Evolutionary conservation across 1,140 invertebrate species (phyloP).

Genomic region (Panagrolaimus sp.): DNA sequence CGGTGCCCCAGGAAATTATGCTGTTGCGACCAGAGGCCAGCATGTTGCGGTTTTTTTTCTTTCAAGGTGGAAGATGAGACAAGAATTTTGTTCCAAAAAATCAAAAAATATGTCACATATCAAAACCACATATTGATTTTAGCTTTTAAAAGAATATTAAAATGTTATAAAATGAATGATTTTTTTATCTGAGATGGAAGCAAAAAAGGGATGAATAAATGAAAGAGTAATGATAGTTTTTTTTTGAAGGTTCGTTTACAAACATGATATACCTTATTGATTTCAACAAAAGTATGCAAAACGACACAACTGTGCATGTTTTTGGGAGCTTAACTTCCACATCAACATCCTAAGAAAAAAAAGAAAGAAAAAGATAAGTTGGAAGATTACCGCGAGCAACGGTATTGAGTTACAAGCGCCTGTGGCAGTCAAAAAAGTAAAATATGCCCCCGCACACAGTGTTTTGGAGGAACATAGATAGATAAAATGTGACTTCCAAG

Average conservation of each 20-base stretch:
- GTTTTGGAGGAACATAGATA: no score
- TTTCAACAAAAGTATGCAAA: background rate
- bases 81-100: background rate
- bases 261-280: background rate
- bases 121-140: background rate
- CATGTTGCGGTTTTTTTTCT: constrained; percentile 6
- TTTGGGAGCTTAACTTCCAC: constrained; percentile 1
- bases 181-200: background rate
- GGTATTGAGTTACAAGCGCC: constrained; percentile 11
- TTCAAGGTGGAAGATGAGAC: no score
- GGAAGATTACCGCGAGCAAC: constrained; percentile 12
- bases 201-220: background rate
- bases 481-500: constrained; percentile 5
- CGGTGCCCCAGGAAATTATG: constrained; percentile 12
- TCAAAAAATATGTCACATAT: background rate
- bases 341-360: background rate
- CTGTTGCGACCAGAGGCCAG: constrained; percentile 8
- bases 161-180: background rate
- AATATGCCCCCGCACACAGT: no score
- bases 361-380: constrained; percentile 7
- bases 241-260: background rate
- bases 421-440: constrained; percentile 5
- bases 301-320: constrained; percentile 14
- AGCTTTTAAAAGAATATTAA: background rate
- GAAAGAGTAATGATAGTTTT: background rate